These are phyloP conservation scores for Brachylomia viminalis DNA, from an alignment of 2,888 invertebrate species.

Conservation along the genomic window DNA sequence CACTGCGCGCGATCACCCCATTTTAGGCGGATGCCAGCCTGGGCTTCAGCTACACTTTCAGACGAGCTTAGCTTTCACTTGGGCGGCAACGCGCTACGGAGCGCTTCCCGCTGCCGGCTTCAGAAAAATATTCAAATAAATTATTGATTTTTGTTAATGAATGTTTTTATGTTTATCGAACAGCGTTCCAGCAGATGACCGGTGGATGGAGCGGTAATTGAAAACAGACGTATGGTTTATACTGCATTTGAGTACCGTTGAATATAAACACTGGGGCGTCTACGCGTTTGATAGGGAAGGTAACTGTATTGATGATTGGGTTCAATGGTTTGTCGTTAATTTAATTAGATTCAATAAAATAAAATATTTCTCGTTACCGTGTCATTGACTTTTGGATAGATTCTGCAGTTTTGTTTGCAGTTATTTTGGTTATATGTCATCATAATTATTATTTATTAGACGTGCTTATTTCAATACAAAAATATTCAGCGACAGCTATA, in stretches of 20 bases:
- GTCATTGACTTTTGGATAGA: conserved; percentile 30
- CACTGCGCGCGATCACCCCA: conserved; percentile 88
- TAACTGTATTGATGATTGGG: conserved; percentile 33
- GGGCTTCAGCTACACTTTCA: conserved; percentile 86
- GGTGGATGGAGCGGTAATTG: conserved; percentile 48
- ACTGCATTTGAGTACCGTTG: conserved; percentile 25
- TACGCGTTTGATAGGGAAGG: conserved; percentile 41
- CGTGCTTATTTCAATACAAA: conserved; percentile 43
- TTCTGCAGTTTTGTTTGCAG: neutral
- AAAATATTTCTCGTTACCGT: conserved; percentile 1
- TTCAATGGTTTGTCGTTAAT: conserved; percentile 25
- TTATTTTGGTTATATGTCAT: conserved; percentile 44
- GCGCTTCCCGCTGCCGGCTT: conserved; percentile 54
- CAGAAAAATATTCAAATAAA: conserved; percentile 35
- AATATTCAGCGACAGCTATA: conserved; percentile 29
- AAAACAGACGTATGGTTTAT: conserved; percentile 45
- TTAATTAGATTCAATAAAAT: conserved; percentile 34
- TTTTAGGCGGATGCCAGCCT: conserved; percentile 89
- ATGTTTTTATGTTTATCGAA: conserved; percentile 60
- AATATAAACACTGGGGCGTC: conserved; percentile 58
- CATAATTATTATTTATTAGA: conserved; percentile 49
- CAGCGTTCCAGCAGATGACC: conserved; percentile 41
- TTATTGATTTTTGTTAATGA: conserved; percentile 48
- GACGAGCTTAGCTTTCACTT: conserved; percentile 89
- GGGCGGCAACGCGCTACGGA: conserved; percentile 75